Evolutionary conservation across 2,888 invertebrate genomes (phyloP).

Genomic region (Limulus polyphemus): DNA sequence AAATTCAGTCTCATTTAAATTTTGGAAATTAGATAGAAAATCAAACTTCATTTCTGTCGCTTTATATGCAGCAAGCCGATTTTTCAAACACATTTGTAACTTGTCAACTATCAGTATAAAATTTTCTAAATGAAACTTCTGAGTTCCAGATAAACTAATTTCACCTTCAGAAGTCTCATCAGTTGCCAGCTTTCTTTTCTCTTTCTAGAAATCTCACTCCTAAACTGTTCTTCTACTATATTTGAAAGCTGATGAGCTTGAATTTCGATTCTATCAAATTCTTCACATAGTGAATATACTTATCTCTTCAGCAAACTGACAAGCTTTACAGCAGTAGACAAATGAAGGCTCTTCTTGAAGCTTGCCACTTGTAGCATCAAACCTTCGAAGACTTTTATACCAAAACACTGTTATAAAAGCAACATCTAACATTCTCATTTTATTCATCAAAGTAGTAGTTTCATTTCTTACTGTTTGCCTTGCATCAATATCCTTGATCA

Average conservation of each 20-base stretch:
- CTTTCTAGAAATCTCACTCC: background rate
- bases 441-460: too few species aligned
- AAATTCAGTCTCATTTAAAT: background rate
- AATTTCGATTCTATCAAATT: background rate
- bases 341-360: background rate
- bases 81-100: background rate
- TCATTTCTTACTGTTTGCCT: too few species aligned
- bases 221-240: slow-evolving; percentile 1
- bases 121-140: background rate
- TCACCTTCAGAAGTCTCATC: background rate
- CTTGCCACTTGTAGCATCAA: background rate
- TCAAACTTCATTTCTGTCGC: background rate
- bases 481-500: too few species aligned
- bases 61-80: background rate
- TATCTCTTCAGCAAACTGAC: too few species aligned
- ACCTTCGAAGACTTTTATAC: background rate
- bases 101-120: background rate
- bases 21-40: background rate
- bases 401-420: background rate
- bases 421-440: too few species aligned
- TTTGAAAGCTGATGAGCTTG: background rate
- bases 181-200: background rate
- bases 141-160: background rate
- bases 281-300: too few species aligned
- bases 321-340: too few species aligned